Percentiles rank a stretch among this genome's conserved stretches.
phyloP scores from a whole-genome alignment of 2,797 vertebrate genomes.

The Coregonus ussuriensis region DNA sequence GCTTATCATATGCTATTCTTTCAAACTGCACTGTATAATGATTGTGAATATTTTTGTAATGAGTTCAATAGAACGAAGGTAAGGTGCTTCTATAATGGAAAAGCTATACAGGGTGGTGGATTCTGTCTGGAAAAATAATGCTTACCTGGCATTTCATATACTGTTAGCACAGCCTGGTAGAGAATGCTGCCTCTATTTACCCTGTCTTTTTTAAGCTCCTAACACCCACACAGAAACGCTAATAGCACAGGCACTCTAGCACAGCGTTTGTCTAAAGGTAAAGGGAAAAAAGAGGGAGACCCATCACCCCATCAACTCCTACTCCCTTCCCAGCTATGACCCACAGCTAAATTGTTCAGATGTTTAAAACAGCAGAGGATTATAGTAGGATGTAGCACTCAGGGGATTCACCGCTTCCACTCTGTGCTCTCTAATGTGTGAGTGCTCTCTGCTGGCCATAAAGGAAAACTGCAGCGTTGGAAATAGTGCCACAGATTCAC shows the following conservation, averaged over 20 bases:
- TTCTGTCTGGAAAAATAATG: constrained; percentile 53
- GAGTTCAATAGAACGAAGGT: background rate
- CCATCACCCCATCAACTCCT: constrained; percentile 81
- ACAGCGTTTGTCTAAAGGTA: constrained; percentile 78
- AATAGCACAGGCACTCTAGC: constrained; percentile 80
- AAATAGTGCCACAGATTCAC: constrained; percentile 27
- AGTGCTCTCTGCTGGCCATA: constrained; percentile 81
- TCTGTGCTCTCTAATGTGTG: constrained; percentile 67
- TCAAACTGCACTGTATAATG: background rate
- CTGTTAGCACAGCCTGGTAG: constrained; percentile 42
- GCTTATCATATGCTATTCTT: background rate
- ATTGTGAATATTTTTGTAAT: background rate
- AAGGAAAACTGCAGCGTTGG: constrained; percentile 63
- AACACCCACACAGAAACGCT: constrained; percentile 81
- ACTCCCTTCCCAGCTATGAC: constrained; percentile 79
- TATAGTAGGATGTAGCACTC: constrained; percentile 69
- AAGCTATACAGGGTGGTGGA: constrained; percentile 16
- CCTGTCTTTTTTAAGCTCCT: constrained; percentile 66
- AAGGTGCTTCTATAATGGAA: background rate
- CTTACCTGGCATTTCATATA: constrained; percentile 67
- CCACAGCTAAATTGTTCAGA: constrained; percentile 75
- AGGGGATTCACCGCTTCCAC: constrained; percentile 35
- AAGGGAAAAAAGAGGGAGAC: constrained; percentile 68
- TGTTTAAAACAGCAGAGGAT: constrained; percentile 72
- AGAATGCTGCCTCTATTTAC: constrained; percentile 77